These are phyloP conservation scores for Bombus soroeensis DNA, from an alignment of 1,140 invertebrate genomes.

Conservation along the genomic window DNA sequence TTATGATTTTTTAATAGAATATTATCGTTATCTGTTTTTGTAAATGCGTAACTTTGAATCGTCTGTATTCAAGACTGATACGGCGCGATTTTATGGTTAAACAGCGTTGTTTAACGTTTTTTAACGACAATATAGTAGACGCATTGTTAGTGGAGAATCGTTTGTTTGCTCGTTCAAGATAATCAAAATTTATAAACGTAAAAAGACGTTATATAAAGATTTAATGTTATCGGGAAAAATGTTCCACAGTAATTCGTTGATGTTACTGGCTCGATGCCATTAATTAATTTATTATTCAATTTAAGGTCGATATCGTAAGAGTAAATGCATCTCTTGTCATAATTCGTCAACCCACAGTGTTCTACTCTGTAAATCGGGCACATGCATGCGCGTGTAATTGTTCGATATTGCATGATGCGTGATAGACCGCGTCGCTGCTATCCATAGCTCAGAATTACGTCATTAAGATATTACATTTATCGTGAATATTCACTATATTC, in stretches of 20 bases:
- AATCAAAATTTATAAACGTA: neutral
- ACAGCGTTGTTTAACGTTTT: no score
- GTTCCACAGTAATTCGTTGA: neutral
- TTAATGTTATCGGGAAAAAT: neutral
- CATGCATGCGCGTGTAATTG: neutral
- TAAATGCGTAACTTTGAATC: neutral
- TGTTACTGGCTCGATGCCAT: neutral
- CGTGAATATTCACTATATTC: neutral
- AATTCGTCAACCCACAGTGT: neutral
- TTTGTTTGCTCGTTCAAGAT: neutral
- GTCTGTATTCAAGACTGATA: neutral
- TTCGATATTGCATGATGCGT: neutral
- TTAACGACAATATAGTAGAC: no score
- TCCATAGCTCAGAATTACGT: neutral
- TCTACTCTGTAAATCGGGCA: neutral
- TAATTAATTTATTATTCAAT: neutral
- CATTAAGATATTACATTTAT: neutral
- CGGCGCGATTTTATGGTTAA: neutral
- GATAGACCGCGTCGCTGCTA: neutral
- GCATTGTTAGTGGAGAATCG: neutral
- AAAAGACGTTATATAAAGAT: neutral
- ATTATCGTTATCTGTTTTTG: neutral
- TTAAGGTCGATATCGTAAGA: neutral
- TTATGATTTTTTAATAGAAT: neutral
- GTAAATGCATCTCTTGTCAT: slow-evolving; percentile 12